These are phyloP conservation scores for Ophiothrix spiculata DNA, from an alignment of 35 echinoderm and acorn worm genomes.

Conservation along the genomic window DNA sequence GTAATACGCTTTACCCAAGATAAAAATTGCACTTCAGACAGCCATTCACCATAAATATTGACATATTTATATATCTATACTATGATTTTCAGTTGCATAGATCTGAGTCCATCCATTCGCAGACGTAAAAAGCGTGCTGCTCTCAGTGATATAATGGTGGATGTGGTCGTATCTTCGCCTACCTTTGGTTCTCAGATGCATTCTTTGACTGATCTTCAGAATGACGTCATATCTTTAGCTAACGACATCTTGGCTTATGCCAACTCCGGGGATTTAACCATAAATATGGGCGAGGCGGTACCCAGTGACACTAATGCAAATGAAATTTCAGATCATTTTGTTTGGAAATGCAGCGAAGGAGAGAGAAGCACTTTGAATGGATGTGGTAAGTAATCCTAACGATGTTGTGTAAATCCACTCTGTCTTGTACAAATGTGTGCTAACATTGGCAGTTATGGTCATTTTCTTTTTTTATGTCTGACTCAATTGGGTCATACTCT, in stretches of 20 bases:
- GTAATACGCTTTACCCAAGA: no score
- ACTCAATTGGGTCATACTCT: no score
- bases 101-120: neutral
- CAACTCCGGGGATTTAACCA: neutral
- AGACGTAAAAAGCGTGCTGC: neutral
- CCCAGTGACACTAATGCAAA: neutral
- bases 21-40: neutral
- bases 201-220: slow-evolving; percentile 12
- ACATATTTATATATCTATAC: neutral
- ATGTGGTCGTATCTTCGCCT: slow-evolving; percentile 8
- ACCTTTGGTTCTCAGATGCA: neutral
- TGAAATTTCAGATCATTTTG: neutral
- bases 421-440: neutral
- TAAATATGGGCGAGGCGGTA: neutral
- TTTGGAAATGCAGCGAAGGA: slow-evolving; percentile 12
- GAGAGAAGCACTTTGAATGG: neutral
- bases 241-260: neutral
- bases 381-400: slow-evolving; percentile 21
- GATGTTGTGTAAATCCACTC: neutral
- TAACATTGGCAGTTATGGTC: neutral
- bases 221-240: slow-evolving; percentile 5
- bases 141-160: slow-evolving; percentile 18
- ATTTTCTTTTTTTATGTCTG: no score
- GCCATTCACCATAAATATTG: neutral
- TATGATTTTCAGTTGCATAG: neutral